Evolutionary conservation across 2,797 vertebrate genomes (phyloP).

Genomic region (Tokudaia tokunoshimensis): DNA sequence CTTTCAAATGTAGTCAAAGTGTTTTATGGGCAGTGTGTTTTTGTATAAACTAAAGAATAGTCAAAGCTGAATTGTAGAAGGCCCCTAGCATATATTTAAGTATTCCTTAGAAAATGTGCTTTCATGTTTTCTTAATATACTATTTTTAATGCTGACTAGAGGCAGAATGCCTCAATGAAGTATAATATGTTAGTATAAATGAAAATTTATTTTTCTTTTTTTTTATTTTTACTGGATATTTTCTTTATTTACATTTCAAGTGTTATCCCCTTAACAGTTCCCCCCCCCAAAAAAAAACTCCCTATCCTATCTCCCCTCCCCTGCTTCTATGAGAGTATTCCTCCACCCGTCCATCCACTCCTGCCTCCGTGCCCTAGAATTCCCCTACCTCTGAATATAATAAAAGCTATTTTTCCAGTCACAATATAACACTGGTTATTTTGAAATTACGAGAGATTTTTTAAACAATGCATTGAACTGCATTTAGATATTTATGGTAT

Average conservation of each 20-base stretch:
- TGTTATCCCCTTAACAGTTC: too few species aligned
- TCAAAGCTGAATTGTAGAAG: background rate
- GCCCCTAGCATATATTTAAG: background rate
- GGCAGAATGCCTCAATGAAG: background rate
- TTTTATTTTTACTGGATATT: too few species aligned
- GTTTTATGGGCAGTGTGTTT: background rate
- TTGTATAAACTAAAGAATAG: background rate
- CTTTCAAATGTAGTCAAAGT: background rate
- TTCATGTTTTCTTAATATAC: background rate
- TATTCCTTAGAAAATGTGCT: background rate
- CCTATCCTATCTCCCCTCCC: too few species aligned
- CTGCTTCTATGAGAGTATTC: too few species aligned
- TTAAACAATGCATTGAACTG: background rate
- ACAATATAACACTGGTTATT: background rate
- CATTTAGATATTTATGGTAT: background rate
- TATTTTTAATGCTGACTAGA: background rate
- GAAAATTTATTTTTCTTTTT: background rate
- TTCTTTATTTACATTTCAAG: too few species aligned
- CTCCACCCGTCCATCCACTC: too few species aligned
- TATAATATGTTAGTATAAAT: background rate
- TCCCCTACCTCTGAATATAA: background rate
- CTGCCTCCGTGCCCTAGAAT: too few species aligned
- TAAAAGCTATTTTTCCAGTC: background rate
- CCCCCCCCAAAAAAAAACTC: too few species aligned
- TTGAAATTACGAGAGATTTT: background rate